Evolutionary conservation across 2,888 invertebrate species (phyloP).

Genomic region (Drosophila niveifrons): DNA sequence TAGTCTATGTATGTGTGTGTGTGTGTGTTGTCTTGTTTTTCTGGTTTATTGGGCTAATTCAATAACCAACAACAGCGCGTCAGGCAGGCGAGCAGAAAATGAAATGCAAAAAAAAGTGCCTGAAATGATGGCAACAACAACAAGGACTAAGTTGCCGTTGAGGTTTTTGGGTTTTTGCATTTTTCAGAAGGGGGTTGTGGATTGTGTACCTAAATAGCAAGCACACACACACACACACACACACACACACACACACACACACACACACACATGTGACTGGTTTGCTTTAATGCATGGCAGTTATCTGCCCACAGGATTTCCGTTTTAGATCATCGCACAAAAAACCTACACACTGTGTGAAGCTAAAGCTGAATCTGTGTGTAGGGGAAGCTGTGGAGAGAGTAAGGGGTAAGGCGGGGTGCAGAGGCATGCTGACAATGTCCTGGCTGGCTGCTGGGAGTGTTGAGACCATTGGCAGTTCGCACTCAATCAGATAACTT

Average conservation of each 20-base stretch:
- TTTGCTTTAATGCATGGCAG: slow-evolving; percentile 67
- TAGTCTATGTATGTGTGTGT: slow-evolving; percentile 12
- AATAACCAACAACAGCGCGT: slow-evolving; percentile 83
- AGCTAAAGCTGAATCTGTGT: not conserved
- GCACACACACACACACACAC: slow-evolving; percentile 15
- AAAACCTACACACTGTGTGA: slow-evolving; percentile 38
- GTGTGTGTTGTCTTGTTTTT: slow-evolving; percentile 83
- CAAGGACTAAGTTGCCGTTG: slow-evolving; percentile 41
- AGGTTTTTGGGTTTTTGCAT: slow-evolving; percentile 36
- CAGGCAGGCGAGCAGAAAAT: slow-evolving; percentile 61
- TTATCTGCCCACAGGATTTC: slow-evolving; percentile 84
- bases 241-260: not conserved
- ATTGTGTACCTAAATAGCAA: slow-evolving; percentile 48
- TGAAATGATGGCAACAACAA: slow-evolving; percentile 6
- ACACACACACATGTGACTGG: slow-evolving; percentile 10
- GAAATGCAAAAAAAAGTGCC: slow-evolving; percentile 37
- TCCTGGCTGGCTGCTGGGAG: slow-evolving; percentile 46
- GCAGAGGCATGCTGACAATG: slow-evolving; percentile 42
- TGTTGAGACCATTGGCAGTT: slow-evolving; percentile 79
- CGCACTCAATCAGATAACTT: slow-evolving; percentile 85
- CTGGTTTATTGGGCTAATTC: slow-evolving; percentile 86
- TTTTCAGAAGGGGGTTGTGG: slow-evolving; percentile 6
- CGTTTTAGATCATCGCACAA: slow-evolving; percentile 82
- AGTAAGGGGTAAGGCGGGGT: not conserved
- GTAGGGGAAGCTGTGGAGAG: not conserved